phyloP scores from a whole-genome alignment of 2,113 vertebrate species.

The Mus musculus region GRCm39 chr3:116603501-116604000 shows the following conservation, averaged over 20 bases:
- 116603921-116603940: not conserved
- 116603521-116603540: constrained; percentile 21
- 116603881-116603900: not conserved
- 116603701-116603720: not conserved
- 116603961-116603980: not conserved
- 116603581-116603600: not conserved
- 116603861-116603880: not conserved
- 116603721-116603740: not conserved
- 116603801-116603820: not conserved
- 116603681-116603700: not conserved
- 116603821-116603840: not conserved
- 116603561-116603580: not conserved
- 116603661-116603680: not conserved
- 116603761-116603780: not conserved
- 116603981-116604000: not conserved
- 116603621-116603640: not conserved
- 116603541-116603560: not conserved
- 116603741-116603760: not conserved
- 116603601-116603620: constrained; percentile 17
- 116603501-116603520: not conserved
- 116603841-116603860: not conserved
- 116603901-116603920: not conserved
- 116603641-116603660: not conserved
- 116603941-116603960: not conserved
- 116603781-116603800: not conserved